Evolutionary conservation across 2,113 vertebrate genomes (phyloP).

Genomic region (Bettongia penicillata): DNA sequence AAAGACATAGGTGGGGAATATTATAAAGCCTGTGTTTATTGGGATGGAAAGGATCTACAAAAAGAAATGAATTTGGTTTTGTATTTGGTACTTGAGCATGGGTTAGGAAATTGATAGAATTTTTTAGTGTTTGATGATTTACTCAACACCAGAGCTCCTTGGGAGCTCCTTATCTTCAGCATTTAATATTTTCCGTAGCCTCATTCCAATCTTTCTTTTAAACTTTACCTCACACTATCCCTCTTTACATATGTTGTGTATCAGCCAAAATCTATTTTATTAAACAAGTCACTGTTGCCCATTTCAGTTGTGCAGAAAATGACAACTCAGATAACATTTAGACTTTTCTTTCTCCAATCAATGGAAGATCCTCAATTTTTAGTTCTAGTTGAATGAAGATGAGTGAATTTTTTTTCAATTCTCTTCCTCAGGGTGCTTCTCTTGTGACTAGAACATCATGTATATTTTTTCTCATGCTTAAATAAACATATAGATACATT

Average conservation of each 20-base stretch:
- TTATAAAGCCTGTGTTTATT: neutral
- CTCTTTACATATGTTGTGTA: neutral
- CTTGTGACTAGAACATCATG: neutral
- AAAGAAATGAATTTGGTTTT: neutral
- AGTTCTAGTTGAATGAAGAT: neutral
- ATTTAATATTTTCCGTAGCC: neutral
- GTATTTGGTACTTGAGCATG: neutral
- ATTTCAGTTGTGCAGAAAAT: neutral
- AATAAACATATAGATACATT: neutral
- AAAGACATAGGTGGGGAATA: neutral
- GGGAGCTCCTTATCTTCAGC: neutral
- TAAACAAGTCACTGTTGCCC: neutral
- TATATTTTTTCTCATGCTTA: neutral
- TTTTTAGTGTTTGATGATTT: neutral
- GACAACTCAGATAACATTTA: neutral
- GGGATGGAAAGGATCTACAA: neutral
- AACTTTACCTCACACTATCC: neutral
- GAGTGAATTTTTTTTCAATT: neutral
- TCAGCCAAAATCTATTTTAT: neutral
- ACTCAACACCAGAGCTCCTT: neutral
- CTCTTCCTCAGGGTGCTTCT: neutral
- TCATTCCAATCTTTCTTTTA: neutral
- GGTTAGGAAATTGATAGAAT: neutral
- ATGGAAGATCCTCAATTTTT: neutral
- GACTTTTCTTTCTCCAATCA: neutral